A percentile compares a stretch with the other conserved stretches of the same genome.
Conservation (phyloP, 2,113 vertebrate genomes). For the Laterallus jamaicensis region DNA sequence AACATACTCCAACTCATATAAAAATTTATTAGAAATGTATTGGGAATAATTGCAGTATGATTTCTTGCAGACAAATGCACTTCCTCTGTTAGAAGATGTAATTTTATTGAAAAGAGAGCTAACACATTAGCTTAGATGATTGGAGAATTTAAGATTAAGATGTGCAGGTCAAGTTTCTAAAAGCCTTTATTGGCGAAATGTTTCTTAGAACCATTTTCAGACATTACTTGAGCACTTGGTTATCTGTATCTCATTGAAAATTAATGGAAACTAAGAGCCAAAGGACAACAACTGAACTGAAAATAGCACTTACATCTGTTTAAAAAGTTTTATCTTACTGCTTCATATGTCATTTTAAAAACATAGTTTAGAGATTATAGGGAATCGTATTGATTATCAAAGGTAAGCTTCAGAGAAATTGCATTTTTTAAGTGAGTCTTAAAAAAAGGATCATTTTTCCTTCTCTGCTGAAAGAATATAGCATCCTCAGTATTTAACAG, state of each 20-base stretch:
- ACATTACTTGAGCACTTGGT: neutral
- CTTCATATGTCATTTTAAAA: neutral
- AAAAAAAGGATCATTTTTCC: neutral
- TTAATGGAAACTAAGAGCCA: neutral
- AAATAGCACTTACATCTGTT: neutral
- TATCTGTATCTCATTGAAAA: neutral
- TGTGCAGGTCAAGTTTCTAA: neutral
- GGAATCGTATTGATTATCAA: neutral
- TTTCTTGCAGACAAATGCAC: neutral
- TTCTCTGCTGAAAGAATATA: neutral
- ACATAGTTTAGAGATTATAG: neutral
- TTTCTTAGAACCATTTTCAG: neutral
- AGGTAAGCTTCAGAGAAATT: neutral
- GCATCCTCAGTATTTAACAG: neutral
- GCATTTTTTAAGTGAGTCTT: neutral
- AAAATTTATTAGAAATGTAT: neutral
- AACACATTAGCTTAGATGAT: neutral
- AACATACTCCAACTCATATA: neutral
- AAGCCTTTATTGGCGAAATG: neutral
- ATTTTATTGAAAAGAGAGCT: neutral
- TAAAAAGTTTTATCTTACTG: neutral
- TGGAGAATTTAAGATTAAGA: neutral
- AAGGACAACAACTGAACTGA: neutral
- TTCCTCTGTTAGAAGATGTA: neutral
- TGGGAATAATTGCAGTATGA: neutral